phyloP scores from a whole-genome alignment of 2,113 vertebrate species.

The Haemorhous mexicanus region DNA sequence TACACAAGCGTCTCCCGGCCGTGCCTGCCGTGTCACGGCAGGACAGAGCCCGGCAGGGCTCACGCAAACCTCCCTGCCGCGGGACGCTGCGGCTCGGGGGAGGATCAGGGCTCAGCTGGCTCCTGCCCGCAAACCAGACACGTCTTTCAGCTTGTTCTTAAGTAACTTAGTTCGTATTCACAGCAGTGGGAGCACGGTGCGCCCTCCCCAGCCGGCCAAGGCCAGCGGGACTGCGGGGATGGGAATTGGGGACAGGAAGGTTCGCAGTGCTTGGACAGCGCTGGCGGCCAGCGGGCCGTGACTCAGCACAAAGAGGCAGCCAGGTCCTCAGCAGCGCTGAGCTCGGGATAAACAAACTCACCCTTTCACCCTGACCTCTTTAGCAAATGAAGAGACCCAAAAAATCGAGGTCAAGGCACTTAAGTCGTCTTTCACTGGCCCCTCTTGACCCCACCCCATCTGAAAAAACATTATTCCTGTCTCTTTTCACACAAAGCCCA shows the following conservation, averaged over 20 bases:
- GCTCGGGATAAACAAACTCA: not conserved
- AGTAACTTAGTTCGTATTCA: accelerated
- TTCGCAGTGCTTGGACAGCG: accelerated
- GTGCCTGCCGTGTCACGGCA: accelerated
- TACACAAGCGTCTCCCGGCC: not conserved
- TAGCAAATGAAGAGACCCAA: not conserved
- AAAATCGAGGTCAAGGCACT: not conserved
- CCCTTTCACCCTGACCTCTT: not conserved
- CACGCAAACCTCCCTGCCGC: not conserved
- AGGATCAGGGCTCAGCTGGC: not conserved
- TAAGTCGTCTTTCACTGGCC: accelerated
- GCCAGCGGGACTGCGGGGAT: not conserved
- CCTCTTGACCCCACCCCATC: not conserved
- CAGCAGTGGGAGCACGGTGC: accelerated
- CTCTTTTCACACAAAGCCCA: not conserved
- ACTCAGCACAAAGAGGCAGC: conserved; percentile 24
- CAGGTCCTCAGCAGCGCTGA: not conserved
- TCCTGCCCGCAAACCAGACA: not conserved
- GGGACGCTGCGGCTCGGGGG: not conserved
- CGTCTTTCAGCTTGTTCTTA: accelerated
- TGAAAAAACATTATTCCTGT: not conserved
- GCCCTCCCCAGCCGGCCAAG: accelerated
- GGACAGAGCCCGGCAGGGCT: not conserved
- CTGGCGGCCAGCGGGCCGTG: not conserved
- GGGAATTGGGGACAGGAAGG: not conserved